Conservation (phyloP, 2,797 vertebrate species). For the Lepidocolaptes lacrymiger region DNA sequence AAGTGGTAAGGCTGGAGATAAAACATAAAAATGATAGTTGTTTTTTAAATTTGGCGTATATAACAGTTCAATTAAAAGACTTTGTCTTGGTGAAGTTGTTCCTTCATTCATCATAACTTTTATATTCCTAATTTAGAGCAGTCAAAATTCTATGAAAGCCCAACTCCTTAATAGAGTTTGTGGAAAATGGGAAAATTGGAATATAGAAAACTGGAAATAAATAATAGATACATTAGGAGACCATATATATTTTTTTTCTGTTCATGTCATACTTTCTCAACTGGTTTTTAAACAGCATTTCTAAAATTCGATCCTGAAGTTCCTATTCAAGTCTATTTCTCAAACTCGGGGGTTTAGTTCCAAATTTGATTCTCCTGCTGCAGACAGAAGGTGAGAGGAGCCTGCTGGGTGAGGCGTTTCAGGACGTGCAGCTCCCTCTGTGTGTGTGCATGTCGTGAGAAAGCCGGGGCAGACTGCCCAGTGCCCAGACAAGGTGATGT, state of each 20-base stretch:
- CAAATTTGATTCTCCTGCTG: background rate
- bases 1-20: background rate
- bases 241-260: background rate
- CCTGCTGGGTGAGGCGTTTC: background rate
- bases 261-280: background rate
- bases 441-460: conserved; percentile 45
- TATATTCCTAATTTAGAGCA: conserved; percentile 4
- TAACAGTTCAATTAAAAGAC: background rate
- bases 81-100: background rate
- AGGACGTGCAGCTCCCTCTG: background rate
- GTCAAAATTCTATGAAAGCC: background rate
- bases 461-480: background rate
- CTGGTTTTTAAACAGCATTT: background rate
- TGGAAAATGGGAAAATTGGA: background rate
- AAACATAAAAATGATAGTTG: background rate
- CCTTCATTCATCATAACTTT: background rate
- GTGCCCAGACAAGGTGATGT: conserved; percentile 66
- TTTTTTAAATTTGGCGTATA: background rate
- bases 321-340: background rate
- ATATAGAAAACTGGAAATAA: background rate
- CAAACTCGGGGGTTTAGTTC: background rate
- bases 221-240: background rate
- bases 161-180: background rate
- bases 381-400: background rate
- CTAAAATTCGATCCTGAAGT: background rate